Percentiles rank a stretch among this genome's conserved stretches.
Conservation (phyloP, 2,888 invertebrate species). For the Drosophila putrida region DNA sequence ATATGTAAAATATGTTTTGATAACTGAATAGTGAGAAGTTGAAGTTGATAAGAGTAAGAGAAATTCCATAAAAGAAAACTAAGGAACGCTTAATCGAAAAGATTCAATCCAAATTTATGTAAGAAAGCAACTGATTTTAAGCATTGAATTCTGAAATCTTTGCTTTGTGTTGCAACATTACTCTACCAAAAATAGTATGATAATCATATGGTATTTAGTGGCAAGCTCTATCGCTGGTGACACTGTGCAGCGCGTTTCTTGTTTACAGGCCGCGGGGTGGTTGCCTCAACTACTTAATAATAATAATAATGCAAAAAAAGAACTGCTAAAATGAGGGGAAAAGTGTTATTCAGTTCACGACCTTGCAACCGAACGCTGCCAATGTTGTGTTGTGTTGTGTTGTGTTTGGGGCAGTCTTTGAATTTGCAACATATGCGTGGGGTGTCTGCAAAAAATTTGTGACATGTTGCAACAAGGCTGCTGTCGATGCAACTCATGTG, state of each 20-base stretch:
- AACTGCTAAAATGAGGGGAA: conserved; percentile 4
- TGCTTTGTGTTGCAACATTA: too few relatives aligned
- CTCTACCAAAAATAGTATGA: too few relatives aligned
- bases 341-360: conserved; percentile 57
- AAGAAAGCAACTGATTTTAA: too few relatives aligned
- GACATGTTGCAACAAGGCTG: conserved; percentile 20
- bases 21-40: too few relatives aligned
- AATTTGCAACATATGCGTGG: conserved; percentile 22
- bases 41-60: too few relatives aligned
- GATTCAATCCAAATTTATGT: too few relatives aligned
- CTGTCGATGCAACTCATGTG: conserved; percentile 7
- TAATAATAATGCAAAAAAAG: conserved; percentile 25
- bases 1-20: too few relatives aligned
- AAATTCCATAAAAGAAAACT: too few relatives aligned
- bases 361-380: conserved; percentile 45
- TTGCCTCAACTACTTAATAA: conserved; percentile 58
- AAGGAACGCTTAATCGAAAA: too few relatives aligned
- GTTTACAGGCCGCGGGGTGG: conserved; percentile 62
- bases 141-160: too few relatives aligned
- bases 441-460: conserved; percentile 34
- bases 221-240: neutral
- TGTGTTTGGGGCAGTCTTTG: conserved; percentile 36
- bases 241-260: conserved; percentile 42
- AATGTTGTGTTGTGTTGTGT: conserved; percentile 36
- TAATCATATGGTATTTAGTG: neutral